Conservation (phyloP, 2,113 vertebrate genomes). For the Actenoides hombroni region DNA sequence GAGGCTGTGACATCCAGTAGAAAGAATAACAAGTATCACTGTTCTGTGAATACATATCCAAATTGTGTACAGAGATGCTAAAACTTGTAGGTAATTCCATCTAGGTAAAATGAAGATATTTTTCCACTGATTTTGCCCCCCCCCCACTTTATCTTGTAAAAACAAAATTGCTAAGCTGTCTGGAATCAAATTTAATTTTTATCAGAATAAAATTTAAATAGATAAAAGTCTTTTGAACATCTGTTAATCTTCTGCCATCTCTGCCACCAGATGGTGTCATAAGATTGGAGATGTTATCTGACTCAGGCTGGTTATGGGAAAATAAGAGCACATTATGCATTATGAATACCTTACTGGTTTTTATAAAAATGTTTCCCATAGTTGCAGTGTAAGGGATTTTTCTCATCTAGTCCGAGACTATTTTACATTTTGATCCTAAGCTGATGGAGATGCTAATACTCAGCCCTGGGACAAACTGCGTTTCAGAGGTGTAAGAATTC, state of each 20-base stretch:
- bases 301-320: not conserved
- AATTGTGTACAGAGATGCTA: not conserved
- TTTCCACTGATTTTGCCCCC: not conserved
- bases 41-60: accelerated
- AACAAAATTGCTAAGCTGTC: not conserved
- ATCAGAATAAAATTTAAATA: not conserved
- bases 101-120: not conserved
- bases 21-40: not conserved
- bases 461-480: not conserved
- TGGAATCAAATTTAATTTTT: not conserved
- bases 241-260: not conserved
- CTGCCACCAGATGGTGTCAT: constrained; percentile 52
- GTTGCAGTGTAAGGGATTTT: not conserved
- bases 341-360: not conserved
- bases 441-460: not conserved
- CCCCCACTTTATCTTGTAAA: not conserved
- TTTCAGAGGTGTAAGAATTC: not conserved
- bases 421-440: not conserved
- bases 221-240: not conserved
- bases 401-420: not conserved
- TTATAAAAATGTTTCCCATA: not conserved
- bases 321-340: not conserved
- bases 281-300: not conserved
- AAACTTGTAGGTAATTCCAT: not conserved
- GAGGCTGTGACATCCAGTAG: not conserved